These are phyloP conservation scores for Lontra canadensis DNA, from an alignment of 2,113 vertebrate species.

Conservation along the genomic window DNA sequence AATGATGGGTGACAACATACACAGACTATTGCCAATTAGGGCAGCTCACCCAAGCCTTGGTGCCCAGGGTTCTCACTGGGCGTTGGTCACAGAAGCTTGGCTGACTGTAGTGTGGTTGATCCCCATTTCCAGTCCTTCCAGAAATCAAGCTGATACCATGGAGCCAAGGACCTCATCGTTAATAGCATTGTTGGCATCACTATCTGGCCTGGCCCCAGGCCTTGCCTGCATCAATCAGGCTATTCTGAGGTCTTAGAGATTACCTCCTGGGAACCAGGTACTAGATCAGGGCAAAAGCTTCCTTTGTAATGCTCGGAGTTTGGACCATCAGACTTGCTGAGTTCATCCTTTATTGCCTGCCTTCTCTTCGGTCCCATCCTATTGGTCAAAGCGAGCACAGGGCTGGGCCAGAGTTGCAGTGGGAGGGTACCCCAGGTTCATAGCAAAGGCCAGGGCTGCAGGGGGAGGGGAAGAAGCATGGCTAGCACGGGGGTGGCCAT, in stretches of 20 bases:
- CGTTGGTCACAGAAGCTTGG: background rate
- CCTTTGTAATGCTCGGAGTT: background rate
- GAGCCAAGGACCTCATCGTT: background rate
- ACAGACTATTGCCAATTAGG: background rate
- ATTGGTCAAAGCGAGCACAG: background rate
- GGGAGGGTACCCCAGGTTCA: background rate
- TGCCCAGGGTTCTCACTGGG: background rate
- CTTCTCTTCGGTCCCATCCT: background rate
- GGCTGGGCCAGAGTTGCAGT: background rate
- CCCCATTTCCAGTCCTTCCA: background rate
- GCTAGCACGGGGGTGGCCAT: background rate
- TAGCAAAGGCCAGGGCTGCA: background rate
- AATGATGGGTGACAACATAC: background rate
- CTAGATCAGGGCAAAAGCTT: background rate
- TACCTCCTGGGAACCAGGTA: background rate
- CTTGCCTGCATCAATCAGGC: background rate
- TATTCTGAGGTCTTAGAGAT: background rate
- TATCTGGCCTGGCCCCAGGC: background rate
- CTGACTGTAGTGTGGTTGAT: background rate
- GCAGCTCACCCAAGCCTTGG: background rate
- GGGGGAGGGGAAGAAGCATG: background rate
- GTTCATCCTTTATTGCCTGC: background rate
- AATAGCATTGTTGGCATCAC: background rate
- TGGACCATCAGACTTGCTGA: background rate
- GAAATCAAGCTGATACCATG: background rate